A percentile compares a stretch with the other conserved stretches of the same genome.
phyloP scores from a whole-genome alignment of 2,888 invertebrate species.

The Chaetoderma sp. region DNA sequence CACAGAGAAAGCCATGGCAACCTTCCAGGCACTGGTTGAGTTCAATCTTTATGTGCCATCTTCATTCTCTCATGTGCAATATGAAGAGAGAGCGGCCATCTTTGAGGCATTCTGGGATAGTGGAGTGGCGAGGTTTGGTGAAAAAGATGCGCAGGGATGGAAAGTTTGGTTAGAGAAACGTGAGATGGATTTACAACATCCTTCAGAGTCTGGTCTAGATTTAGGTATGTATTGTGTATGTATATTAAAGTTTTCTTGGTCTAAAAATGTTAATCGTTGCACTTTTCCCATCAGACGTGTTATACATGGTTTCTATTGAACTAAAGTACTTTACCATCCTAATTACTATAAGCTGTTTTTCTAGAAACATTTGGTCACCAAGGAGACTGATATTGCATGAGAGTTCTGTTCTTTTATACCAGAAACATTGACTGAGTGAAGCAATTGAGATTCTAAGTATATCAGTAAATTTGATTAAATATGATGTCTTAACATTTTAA shows the following conservation, averaged over 20 bases:
- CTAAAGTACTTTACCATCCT: no score
- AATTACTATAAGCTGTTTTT: no score
- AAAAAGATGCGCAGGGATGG: conserved; percentile 66
- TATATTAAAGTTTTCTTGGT: background rate
- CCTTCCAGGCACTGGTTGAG: conserved; percentile 69
- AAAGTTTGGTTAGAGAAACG: conserved; percentile 47
- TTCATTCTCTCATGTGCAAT: conserved; percentile 38
- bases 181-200: conserved; percentile 5
- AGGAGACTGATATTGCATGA: no score
- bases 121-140: conserved; percentile 67
- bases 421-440: no score
- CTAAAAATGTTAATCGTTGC: no score
- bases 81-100: conserved; percentile 51
- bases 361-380: no score
- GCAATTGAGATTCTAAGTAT: no score
- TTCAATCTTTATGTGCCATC: conserved; percentile 67
- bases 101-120: conserved; percentile 71
- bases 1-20: conserved; percentile 69
- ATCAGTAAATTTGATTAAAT: no score
- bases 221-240: background rate
- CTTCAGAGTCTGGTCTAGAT: background rate
- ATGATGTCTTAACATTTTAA: no score
- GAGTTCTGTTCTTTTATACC: no score
- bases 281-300: no score
- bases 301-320: no score